Conservation (phyloP, 2,888 invertebrate genomes). For the Branchipolynoe longqiensis region DNA sequence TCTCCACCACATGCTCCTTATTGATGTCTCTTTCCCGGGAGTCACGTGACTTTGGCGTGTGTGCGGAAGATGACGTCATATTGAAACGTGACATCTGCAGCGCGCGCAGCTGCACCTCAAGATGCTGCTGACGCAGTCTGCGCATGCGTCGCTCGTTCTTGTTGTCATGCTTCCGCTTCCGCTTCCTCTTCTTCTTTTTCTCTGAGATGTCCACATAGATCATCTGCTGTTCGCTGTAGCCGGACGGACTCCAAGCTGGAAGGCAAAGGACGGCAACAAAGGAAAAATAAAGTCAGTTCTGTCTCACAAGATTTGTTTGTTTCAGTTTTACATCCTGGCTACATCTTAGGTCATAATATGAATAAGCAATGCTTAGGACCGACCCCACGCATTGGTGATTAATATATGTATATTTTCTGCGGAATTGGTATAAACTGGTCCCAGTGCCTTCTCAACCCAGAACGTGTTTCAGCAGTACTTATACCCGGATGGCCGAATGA, state of each 20-base stretch:
- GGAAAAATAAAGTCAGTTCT: not conserved
- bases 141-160: constrained; percentile 60
- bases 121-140: not conserved
- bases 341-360: too few relatives aligned
- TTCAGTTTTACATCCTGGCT: not conserved
- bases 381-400: too few relatives aligned
- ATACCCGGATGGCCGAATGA: too few relatives aligned
- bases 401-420: too few relatives aligned
- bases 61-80: not conserved
- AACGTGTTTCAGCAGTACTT: too few relatives aligned
- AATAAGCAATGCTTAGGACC: not conserved
- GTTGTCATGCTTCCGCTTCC: constrained; percentile 36
- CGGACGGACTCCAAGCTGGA: constrained; percentile 60
- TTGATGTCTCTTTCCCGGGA: not conserved
- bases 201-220: constrained; percentile 67
- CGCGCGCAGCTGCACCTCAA: not conserved
- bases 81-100: not conserved
- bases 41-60: not conserved
- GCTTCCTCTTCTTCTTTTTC: constrained; percentile 58
- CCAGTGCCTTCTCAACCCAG: too few relatives aligned
- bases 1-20: not conserved
- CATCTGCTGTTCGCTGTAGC: constrained; percentile 59
- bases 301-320: not conserved
- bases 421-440: too few relatives aligned
- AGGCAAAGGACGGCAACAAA: not conserved